Evolutionary conservation across 2,888 invertebrate species (phyloP), one percentile per base, ranked within the genome.

Genomic region (Yponomeuta cagnagella): DNA sequence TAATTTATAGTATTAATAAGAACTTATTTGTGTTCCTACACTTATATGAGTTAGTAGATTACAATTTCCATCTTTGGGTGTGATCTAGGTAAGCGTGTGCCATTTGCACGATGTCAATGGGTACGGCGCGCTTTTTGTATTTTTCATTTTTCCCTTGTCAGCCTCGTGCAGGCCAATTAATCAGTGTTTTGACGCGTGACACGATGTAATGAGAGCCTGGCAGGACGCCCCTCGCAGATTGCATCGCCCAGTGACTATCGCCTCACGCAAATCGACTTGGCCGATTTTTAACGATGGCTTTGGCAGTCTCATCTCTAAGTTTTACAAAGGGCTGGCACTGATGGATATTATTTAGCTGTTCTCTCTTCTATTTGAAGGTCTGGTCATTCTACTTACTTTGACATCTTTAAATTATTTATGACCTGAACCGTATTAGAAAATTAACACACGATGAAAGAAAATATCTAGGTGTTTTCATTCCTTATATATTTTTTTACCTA

Each of bases 181-280:
- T 91, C 90, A 89, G 82, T 80, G 82, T 84, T 90, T 86, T 89
- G 88, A 88, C 84, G 83, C 83, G 85, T 87, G 87, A 86, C 88
- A 86, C 77, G 84, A 80, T 80, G 84, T 88, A 88, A 88, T 89
- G 87, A 87, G 82, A 76, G 78, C 71, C 73, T 73, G 74, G 74
- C 74, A 77, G 68, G 66, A 9, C 37, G 23, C 74, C 72, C 76
- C 76, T 79, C 80, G 80, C 79, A 80, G 81, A 85, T 81, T 74
- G 75, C 66, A 69, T 71, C 69, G 69, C 23, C n/a, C n/a, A 10
- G n/a, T 70, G 58, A 58, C 37, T 70, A 30, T 48, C 48, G 65
- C 12, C 23, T 23, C 9, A 10, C 30, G 70, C 67, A 48, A 70
- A 70, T 70, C 65, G 70, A 70, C 48, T 58, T 48, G 30, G 15